A percentile compares a stretch with the other conserved stretches of the same genome.
phyloP scores from a whole-genome alignment of 2,797 vertebrate species.

The Uromys caudimaculatus region DNA sequence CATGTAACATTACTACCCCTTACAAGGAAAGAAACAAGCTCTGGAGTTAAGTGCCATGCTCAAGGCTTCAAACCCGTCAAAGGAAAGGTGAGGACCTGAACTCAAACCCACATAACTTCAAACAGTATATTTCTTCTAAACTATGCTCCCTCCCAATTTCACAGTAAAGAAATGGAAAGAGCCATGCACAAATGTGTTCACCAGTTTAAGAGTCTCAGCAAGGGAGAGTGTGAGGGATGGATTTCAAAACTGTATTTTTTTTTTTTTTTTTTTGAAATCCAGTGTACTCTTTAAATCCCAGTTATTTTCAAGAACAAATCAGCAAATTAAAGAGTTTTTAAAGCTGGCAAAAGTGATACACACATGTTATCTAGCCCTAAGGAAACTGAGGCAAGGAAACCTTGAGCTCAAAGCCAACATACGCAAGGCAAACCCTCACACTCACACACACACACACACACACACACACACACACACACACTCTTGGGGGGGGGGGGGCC shows the following conservation, averaged over 20 bases:
- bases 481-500: too few relatives aligned
- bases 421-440: background rate
- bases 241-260: background rate
- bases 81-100: background rate
- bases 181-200: background rate
- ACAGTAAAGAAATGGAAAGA: background rate
- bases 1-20: background rate
- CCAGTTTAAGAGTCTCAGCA: slow-evolving; percentile 19
- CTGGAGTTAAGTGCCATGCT: background rate
- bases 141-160: background rate
- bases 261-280: slow-evolving; percentile 16
- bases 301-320: slow-evolving; percentile 44
- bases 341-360: background rate
- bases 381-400: background rate
- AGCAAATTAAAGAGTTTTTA: background rate
- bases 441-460: too few relatives aligned
- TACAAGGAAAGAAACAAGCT: background rate
- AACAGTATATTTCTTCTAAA: background rate
- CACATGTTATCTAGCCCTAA: background rate
- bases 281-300: background rate
- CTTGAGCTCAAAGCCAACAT: background rate
- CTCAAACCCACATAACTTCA: background rate
- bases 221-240: background rate
- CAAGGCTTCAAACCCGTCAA: background rate
- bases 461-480: background rate